A percentile compares a stretch with the other conserved stretches of the same genome.
Evolutionary conservation across 1,140 invertebrate genomes (phyloP).

Genomic region (Holotrichia oblita): DNA sequence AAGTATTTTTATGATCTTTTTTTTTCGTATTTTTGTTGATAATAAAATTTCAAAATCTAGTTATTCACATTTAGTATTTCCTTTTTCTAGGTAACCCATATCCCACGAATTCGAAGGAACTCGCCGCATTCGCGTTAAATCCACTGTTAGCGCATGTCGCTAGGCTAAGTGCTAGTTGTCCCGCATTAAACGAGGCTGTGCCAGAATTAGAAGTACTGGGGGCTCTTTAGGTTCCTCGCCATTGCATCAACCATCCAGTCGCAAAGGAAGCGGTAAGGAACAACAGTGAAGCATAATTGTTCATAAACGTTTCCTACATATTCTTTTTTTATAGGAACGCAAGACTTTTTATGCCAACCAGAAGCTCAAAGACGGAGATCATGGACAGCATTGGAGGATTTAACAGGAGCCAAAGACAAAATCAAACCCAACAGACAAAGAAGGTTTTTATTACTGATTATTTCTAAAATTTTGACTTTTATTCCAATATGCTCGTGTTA

Average conservation of each 20-base stretch:
- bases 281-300: neutral
- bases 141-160: constrained; percentile 58
- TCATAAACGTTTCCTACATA: too few species aligned
- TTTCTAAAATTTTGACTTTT: neutral
- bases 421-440: constrained; percentile 65
- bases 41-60: neutral
- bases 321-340: constrained; percentile 58
- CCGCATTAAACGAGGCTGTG: constrained; percentile 71
- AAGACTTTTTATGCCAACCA: constrained; percentile 63
- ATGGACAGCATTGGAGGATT: constrained; percentile 82
- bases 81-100: constrained; percentile 46
- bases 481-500: neutral
- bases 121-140: constrained; percentile 62
- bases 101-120: constrained; percentile 53
- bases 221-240: constrained; percentile 61
- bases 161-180: constrained; percentile 79
- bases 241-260: constrained; percentile 57
- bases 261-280: constrained; percentile 67
- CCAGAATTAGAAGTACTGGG: constrained; percentile 63
- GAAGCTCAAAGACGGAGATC: constrained; percentile 75
- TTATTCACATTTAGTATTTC: neutral
- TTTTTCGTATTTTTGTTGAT: too few species aligned
- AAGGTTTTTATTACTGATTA: constrained; percentile 59
- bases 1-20: too few species aligned
- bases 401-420: constrained; percentile 61